These are phyloP conservation scores for Agapostemon virescens DNA, from an alignment of 2,888 invertebrate genomes.

Conservation along the genomic window DNA sequence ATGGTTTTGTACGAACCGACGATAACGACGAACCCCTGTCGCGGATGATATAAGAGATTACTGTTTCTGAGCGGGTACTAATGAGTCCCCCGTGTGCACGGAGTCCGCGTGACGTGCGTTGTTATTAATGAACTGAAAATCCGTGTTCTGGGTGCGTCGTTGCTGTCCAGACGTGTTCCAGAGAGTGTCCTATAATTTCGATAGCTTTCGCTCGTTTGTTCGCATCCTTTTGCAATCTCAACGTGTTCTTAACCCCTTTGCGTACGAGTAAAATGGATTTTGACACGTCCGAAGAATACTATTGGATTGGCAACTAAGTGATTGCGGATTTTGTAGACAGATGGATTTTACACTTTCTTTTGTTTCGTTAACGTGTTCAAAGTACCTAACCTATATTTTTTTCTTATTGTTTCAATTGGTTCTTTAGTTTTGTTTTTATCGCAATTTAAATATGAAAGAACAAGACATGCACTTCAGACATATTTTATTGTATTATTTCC, in stretches of 20 bases:
- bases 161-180: neutral
- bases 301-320: no score
- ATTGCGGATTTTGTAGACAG: no score
- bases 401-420: no score
- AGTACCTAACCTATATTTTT: no score
- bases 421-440: no score
- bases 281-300: no score
- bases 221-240: neutral
- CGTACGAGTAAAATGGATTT: no score
- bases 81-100: neutral
- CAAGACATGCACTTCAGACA: no score
- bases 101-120: neutral
- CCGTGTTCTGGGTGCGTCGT: neutral
- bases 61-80: neutral
- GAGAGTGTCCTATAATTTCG: neutral
- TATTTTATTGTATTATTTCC: no score
- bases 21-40: slow-evolving; percentile 12
- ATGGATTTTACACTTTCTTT: no score
- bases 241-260: neutral
- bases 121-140: slow-evolving; percentile 3
- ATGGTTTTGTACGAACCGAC: slow-evolving; percentile 5
- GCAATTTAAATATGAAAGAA: no score
- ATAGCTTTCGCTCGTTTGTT: neutral
- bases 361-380: no score
- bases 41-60: neutral